A percentile compares a stretch with the other conserved stretches of the same genome.
Evolutionary conservation across 2,797 vertebrate genomes (phyloP).

Genomic region (Pipistrellus pygmaeus): DNA sequence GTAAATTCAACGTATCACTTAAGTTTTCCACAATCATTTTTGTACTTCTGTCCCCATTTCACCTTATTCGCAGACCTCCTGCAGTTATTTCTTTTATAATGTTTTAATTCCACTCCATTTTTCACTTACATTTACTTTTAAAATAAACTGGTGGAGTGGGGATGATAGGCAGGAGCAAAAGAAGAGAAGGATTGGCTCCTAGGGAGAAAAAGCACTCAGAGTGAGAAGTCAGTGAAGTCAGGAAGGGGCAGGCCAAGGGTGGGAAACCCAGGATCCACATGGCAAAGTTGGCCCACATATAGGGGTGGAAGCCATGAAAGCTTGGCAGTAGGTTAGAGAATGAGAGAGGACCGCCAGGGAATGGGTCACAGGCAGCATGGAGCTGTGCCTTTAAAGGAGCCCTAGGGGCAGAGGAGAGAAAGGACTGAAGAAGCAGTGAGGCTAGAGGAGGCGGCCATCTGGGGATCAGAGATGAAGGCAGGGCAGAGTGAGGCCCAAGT

Average conservation of each 20-base stretch:
- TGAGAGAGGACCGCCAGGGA: not conserved
- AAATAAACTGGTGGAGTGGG: slow-evolving; percentile 15
- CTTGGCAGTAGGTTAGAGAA: not conserved
- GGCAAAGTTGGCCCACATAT: not conserved
- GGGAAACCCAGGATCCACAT: not conserved
- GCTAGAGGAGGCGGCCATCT: not conserved
- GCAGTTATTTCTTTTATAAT: not conserved
- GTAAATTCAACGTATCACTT: slow-evolving; percentile 18
- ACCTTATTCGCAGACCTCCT: not conserved
- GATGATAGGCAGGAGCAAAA: not conserved
- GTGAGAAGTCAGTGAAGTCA: not conserved
- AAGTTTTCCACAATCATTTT: slow-evolving; percentile 43
- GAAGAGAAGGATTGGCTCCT: not conserved
- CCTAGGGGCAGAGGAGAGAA: not conserved
- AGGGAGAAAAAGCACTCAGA: not conserved
- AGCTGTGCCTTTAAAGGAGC: not conserved
- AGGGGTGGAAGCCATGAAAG: not conserved
- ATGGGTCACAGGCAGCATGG: not conserved
- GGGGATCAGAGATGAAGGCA: not conserved
- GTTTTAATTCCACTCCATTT: slow-evolving; percentile 58
- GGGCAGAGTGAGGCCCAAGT: not conserved
- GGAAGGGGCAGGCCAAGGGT: no score
- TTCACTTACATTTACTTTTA: slow-evolving; percentile 34
- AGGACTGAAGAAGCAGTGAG: no score
- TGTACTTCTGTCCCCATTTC: not conserved